Percentiles rank a stretch among this genome's conserved stretches.
Conservation (phyloP, 2,113 vertebrate genomes). For the Plecturocebus donacophilus region DNA sequence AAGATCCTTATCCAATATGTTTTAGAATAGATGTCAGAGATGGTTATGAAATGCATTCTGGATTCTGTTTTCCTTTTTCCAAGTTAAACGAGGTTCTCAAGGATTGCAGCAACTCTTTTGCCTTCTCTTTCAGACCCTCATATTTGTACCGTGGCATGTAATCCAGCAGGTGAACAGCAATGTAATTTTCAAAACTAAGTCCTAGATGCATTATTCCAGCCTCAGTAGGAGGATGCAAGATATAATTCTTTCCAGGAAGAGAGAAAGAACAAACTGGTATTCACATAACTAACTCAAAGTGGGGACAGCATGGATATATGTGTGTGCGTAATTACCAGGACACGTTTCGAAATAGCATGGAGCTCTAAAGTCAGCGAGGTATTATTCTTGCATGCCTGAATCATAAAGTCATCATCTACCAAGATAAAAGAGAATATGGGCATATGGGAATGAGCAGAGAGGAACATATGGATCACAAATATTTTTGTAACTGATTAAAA, state of each 20-base stretch:
- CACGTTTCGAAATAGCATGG: slow-evolving; percentile 75
- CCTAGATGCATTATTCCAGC: neutral
- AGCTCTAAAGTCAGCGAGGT: slow-evolving; percentile 72
- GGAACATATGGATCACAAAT: slow-evolving; percentile 78
- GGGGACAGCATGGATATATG: slow-evolving; percentile 60
- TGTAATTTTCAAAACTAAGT: slow-evolving; percentile 11
- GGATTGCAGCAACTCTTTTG: neutral
- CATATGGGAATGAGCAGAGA: slow-evolving; percentile 71
- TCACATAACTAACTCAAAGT: slow-evolving; percentile 59
- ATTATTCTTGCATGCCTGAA: slow-evolving; percentile 79
- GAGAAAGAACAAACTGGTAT: slow-evolving; percentile 56
- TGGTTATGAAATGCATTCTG: slow-evolving; percentile 8
- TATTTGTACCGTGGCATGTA: neutral
- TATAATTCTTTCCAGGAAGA: slow-evolving; percentile 52
- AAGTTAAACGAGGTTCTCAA: slow-evolving; percentile 13
- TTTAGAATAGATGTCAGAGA: neutral
- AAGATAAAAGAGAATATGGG: slow-evolving; percentile 62
- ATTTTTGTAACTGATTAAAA: slow-evolving; percentile 78
- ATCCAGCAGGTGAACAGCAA: neutral
- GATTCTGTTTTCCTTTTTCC: slow-evolving; percentile 32
- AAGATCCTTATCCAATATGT: neutral
- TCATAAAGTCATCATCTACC: slow-evolving; percentile 75
- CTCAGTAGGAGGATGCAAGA: slow-evolving; percentile 70
- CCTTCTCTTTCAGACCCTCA: neutral
- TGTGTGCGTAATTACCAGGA: slow-evolving; percentile 68